Percentiles rank a stretch among this genome's conserved stretches.
These are phyloP conservation scores for Engraulis encrasicolus DNA, from an alignment of 2,113 vertebrate genomes.

Conservation along the genomic window DNA sequence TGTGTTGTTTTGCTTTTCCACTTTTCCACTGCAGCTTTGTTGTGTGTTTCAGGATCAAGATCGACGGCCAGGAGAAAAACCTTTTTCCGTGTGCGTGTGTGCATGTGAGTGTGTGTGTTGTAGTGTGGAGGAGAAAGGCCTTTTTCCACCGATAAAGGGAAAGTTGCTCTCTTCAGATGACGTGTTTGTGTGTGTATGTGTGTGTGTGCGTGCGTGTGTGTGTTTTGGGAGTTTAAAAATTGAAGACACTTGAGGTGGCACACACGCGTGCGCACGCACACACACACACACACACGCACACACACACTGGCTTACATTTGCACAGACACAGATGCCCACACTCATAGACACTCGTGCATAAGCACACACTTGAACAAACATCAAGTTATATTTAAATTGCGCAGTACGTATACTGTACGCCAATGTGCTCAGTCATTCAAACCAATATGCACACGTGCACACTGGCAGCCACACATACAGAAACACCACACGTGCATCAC, in stretches of 20 bases:
- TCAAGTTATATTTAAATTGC: neutral
- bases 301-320: neutral
- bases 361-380: neutral
- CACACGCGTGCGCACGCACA: constrained; percentile 14
- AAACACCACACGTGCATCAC: neutral
- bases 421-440: too few species aligned
- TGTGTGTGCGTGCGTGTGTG: neutral
- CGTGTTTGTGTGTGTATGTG: neutral
- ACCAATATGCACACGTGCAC: neutral
- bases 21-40: neutral
- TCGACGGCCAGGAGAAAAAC: neutral
- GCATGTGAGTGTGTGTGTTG: too few species aligned
- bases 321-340: neutral
- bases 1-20: too few species aligned
- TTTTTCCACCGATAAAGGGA: neutral
- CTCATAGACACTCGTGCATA: too few species aligned
- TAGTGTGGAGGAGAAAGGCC: too few species aligned
- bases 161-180: neutral
- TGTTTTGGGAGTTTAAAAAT: neutral
- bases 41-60: neutral
- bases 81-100: too few species aligned
- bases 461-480: neutral
- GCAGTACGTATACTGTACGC: too few species aligned
- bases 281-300: neutral
- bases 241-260: neutral